phyloP scores from a whole-genome alignment of 2,888 invertebrate species.

The Xylota sylvarum region DNA sequence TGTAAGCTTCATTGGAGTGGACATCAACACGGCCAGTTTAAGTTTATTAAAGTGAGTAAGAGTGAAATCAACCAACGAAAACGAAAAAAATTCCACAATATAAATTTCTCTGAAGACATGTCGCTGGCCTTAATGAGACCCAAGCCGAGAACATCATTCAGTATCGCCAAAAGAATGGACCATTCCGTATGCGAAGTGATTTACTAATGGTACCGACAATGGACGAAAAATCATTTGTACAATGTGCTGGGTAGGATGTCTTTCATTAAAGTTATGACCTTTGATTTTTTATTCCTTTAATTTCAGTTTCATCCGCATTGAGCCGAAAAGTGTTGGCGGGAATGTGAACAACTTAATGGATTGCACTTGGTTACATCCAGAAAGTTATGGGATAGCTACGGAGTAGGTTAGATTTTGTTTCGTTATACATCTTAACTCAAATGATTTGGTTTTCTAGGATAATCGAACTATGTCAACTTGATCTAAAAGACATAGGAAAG shows the following conservation, averaged over 20 bases:
- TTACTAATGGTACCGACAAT: conserved; percentile 91
- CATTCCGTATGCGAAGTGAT: conserved; percentile 90
- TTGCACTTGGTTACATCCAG: conserved; percentile 96
- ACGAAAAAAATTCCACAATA: neutral
- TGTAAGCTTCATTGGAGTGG: conserved; percentile 97
- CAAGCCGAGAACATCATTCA: conserved; percentile 92
- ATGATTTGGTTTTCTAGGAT: neutral
- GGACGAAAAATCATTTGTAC: conserved; percentile 93
- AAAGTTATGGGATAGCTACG: conserved; percentile 91
- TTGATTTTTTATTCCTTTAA: conserved; percentile 15
- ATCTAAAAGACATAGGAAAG: conserved; percentile 84
- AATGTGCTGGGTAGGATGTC: conserved; percentile 92
- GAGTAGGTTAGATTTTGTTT: conserved; percentile 83
- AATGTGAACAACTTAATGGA: conserved; percentile 86
- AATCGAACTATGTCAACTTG: conserved; percentile 80
- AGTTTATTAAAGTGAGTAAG: conserved; percentile 89
- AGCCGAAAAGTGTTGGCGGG: conserved; percentile 83
- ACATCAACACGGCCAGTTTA: conserved; percentile 94
- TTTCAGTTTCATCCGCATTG: conserved; percentile 83
- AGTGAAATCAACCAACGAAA: neutral
- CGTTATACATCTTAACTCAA: neutral
- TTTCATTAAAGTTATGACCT: too few relatives aligned
- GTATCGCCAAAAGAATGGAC: conserved; percentile 89
- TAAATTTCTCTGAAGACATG: conserved; percentile 86
- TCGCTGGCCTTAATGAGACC: conserved; percentile 92